These are phyloP conservation scores for Delphinus delphis DNA, from an alignment of 2,113 vertebrate species.

Conservation along the genomic window DNA sequence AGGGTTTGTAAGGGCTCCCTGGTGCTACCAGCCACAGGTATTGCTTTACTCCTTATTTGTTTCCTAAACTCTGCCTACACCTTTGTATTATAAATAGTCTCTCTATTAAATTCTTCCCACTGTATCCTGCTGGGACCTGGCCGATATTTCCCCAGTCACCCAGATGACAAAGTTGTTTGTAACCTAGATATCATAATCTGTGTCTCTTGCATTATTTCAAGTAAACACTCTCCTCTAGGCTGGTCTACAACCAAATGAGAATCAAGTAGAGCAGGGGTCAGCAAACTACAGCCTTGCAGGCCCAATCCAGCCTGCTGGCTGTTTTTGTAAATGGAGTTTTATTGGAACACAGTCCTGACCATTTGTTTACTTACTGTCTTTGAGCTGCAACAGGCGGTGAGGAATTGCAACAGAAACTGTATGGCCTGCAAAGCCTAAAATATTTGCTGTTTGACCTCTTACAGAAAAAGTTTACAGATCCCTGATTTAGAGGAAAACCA, in stretches of 20 bases:
- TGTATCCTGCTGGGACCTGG: not conserved
- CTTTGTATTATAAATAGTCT: not conserved
- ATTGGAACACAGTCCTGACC: not conserved
- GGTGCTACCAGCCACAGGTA: not conserved
- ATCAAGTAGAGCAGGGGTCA: not conserved
- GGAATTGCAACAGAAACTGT: not conserved
- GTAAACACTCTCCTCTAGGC: not conserved
- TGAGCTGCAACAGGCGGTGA: not conserved
- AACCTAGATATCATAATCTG: not conserved
- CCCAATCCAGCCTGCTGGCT: not conserved
- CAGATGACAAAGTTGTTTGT: not conserved
- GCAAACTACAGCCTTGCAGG: not conserved
- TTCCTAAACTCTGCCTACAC: not conserved
- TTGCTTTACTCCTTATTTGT: not conserved
- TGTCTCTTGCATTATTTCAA: not conserved
- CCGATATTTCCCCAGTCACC: not conserved
- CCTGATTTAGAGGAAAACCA: conserved; percentile 21
- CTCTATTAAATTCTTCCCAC: not conserved
- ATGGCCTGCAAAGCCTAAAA: conserved; percentile 13
- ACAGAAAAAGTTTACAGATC: not conserved
- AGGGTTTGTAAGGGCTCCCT: not conserved
- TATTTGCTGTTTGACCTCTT: not conserved
- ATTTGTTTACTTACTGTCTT: conserved; percentile 18
- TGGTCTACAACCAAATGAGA: not conserved
- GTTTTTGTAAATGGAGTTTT: not conserved